Evolutionary conservation across 2,888 invertebrate genomes (phyloP).

Genomic region (Rambutsinella grinnellia): DNA sequence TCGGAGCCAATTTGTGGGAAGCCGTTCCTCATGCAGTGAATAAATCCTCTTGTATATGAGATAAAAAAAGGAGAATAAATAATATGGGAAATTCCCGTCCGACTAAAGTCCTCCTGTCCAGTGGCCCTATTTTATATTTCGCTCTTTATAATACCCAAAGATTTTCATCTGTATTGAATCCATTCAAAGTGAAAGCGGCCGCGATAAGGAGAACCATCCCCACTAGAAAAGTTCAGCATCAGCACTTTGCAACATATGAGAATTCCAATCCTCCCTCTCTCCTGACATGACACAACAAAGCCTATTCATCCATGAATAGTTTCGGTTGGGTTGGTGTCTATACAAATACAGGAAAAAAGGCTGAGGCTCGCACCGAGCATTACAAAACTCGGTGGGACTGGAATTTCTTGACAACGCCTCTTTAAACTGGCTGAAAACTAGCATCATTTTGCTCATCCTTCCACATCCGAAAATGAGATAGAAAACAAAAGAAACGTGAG

Average conservation of each 20-base stretch:
- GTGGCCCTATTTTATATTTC: background rate
- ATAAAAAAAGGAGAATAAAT: background rate
- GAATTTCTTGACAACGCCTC: background rate
- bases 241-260: background rate
- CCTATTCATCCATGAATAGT: background rate
- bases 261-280: background rate
- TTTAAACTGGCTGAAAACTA: conserved; percentile 43
- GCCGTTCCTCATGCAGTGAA: background rate
- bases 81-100: background rate
- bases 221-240: background rate
- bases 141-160: no score
- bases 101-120: background rate
- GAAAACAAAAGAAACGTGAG: background rate
- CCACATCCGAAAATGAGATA: conserved; percentile 25
- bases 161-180: no score
- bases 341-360: background rate
- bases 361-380: background rate
- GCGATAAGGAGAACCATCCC: no score
- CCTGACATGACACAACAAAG: background rate
- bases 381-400: background rate
- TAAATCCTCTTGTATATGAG: background rate
- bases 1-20: conserved; percentile 19
- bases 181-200: no score
- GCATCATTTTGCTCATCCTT: conserved; percentile 39
- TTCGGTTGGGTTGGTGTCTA: background rate